These are phyloP conservation scores for Thryonomys swinderianus DNA, from an alignment of 2,113 vertebrate genomes.

Conservation along the genomic window DNA sequence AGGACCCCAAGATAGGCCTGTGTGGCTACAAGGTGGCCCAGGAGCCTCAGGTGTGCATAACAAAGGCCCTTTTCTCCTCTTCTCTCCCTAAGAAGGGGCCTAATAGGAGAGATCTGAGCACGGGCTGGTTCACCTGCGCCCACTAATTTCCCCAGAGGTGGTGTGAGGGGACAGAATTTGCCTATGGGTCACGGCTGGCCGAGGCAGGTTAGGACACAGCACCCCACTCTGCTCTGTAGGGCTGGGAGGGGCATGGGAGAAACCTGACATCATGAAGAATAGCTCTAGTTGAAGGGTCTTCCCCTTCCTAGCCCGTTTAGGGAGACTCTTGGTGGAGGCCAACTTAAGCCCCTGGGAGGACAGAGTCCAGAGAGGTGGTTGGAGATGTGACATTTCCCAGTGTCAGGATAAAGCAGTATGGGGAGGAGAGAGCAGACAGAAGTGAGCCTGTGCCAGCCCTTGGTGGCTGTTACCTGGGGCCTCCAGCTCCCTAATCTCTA, in stretches of 20 bases:
- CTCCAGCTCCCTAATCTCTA: background rate
- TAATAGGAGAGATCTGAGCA: fast-evolving
- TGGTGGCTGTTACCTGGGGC: background rate
- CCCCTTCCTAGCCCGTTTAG: background rate
- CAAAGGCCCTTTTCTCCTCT: background rate
- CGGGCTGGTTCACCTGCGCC: background rate
- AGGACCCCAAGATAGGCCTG: background rate
- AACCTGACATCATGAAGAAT: background rate
- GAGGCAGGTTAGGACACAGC: background rate
- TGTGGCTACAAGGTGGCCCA: background rate
- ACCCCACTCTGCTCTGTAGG: background rate
- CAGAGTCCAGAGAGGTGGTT: background rate
- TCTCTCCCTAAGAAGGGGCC: constrained; percentile 18
- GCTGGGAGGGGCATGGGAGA: background rate
- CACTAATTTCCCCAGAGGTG: background rate
- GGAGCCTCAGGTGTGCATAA: background rate
- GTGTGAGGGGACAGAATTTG: background rate
- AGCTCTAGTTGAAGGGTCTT: background rate
- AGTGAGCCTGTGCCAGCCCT: too few species aligned
- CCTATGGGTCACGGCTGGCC: background rate
- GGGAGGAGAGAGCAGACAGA: background rate
- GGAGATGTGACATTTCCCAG: background rate
- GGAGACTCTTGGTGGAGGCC: background rate
- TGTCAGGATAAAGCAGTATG: background rate
- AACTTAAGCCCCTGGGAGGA: background rate